Evolutionary conservation across 2,888 invertebrate genomes (phyloP), one percentile per base, ranked within the genome.

Genomic region (Lepidochrysops patricia): DNA sequence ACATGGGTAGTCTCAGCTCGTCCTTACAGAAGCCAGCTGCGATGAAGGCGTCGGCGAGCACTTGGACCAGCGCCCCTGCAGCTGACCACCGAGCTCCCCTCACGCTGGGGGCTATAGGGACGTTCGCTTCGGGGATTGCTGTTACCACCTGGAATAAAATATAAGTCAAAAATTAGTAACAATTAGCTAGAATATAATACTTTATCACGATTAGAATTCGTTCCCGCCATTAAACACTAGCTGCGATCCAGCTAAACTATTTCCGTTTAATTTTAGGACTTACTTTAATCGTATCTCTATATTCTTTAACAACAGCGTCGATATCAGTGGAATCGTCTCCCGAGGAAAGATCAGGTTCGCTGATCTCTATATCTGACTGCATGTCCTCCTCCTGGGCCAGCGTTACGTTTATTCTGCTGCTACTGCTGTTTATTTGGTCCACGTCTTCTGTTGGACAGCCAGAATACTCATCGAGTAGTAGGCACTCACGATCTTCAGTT

Each of bases 241-340:
- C 25, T 0, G 12, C 12, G 12, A 0, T 25, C 25, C n/a, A n/a
- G n/a, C n/a, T n/a, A n/a, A n/a, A n/a, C n/a, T n/a, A n/a, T n/a
- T n/a, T n/a, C n/a, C n/a, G n/a, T n/a, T n/a, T n/a, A n/a, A n/a
- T n/a, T 27, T 54, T 29, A 34, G 7, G 1, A 35, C 49, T 70
- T 76, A 93, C 94, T 81, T 93, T 92, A 65, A 94, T 90, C 68
- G 91, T 91, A 71, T 94, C 94, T 62, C 92, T 91, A 71, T 94
- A 95, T 72, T 94, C 94, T 71, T 94, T 94, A 0, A 95, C 94
- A 13, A 93, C 93, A 1, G 93, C 93, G 74, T 95, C 95, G 60
- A 95, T 94, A 70, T 95, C 95, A 1, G 94, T 94, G 0, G 93
- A 94, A 65, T 92, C 93, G 64, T 93, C 93, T 25, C 88, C 89